Evolutionary conservation across 2,797 vertebrate genomes (phyloP), one percentile per base, ranked within the genome.

Genomic region (Podarcis siculus): DNA sequence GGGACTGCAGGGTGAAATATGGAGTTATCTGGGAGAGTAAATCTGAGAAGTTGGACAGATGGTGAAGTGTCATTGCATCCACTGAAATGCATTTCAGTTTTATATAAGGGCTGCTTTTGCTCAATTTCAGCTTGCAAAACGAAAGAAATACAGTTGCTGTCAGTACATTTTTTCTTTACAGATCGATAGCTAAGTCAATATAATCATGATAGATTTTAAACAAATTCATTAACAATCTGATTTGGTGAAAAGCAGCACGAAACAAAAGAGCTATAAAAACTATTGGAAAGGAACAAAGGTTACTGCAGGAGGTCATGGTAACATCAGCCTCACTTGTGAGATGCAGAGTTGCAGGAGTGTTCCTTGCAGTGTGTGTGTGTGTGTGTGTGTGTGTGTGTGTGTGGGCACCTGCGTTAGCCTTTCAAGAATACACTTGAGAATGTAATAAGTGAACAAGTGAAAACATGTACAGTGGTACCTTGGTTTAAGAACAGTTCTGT

Each of bases 1-100:
- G 95, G 95, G 96, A 97, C 90, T 94, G 72, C 75, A 85, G 93
- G 95, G 89, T 98, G 97, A 98, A 97, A 98, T 97, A 98, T 97
- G 96, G 97, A 97, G 96, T 97, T 98, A 97, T 97, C 94, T 94
- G 92, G 82, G 93, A 96, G 92, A 97, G 96, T 97, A 98, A 98
- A 98, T 98, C 96, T 97, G 95, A 96, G 95, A 97, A 95, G 96
- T 96, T 96, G 96, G 97, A 97, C 97, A 98, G 97, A 98, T 98
- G 97, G 97, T 94, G 94, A 95, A 97, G 92, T 86, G 75, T 96
- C 95, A 95, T 92, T 95, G 94, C 94, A 96, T 95, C 95, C 96
- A 95, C 92, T 95, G 94, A 97, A 97, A 97, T 89, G 87, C 91
- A 94, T 96, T 97, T 97, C 95, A 96, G 97, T 98, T 97, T 97